Evolutionary conservation across 1,140 invertebrate species (phyloP).

Genomic region (Drosophila micromelanica): DNA sequence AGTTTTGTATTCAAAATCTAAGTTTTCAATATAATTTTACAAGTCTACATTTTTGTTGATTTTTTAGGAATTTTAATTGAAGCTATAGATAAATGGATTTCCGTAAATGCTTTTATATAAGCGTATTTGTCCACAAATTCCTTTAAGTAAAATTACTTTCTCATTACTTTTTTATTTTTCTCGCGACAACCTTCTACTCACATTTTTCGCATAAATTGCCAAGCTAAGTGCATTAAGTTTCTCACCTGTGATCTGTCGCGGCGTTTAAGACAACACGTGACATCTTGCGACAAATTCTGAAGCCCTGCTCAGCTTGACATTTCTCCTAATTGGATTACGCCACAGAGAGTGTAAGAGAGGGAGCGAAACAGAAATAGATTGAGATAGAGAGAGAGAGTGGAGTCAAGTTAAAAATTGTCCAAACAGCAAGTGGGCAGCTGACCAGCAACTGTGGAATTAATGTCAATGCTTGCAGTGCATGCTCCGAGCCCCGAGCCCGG

Average conservation of each 20-base stretch:
- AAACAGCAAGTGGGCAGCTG: conserved; percentile 65
- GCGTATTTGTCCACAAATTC: neutral
- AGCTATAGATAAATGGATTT: neutral
- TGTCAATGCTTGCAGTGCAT: conserved; percentile 62
- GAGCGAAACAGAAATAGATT: neutral
- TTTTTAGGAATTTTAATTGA: neutral
- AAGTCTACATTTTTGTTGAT: no score
- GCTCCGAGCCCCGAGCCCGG: conserved; percentile 5
- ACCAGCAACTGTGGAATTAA: conserved; percentile 61
- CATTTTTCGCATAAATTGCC: conserved; percentile 6
- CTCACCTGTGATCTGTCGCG: conserved; percentile 54
- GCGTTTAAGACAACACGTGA: conserved; percentile 58
- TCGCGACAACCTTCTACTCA: neutral
- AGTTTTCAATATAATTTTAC: no score
- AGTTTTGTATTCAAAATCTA: no score
- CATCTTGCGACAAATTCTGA: conserved; percentile 48
- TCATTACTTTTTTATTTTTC: neutral
- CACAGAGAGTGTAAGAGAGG: conserved; percentile 5
- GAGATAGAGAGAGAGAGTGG: neutral
- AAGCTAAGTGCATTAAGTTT: conserved; percentile 28
- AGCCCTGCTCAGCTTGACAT: conserved; percentile 59
- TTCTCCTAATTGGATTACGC: conserved; percentile 75
- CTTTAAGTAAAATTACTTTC: neutral
- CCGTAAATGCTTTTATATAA: neutral
- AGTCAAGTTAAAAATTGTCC: conserved; percentile 52